Conservation (phyloP, 2,113 vertebrate species). For the Reinhardtius hippoglossoides region DNA sequence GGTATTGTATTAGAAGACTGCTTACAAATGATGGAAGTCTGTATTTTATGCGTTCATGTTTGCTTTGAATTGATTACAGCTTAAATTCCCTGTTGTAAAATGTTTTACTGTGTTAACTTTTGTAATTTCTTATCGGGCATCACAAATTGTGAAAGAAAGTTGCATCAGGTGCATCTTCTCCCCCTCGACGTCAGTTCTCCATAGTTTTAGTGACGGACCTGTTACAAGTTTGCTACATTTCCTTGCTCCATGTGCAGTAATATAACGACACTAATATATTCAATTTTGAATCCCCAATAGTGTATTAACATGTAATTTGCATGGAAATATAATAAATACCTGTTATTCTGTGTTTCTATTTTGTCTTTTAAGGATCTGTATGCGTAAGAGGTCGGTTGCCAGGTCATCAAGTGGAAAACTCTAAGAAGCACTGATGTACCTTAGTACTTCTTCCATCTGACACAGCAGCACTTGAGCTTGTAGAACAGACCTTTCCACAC, state of each 20-base stretch:
- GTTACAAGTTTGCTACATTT: not conserved
- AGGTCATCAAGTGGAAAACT: not conserved
- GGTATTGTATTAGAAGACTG: no score
- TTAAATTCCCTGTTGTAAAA: no score
- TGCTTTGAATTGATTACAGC: no score
- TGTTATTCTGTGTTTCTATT: not conserved
- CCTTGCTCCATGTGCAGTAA: not conserved
- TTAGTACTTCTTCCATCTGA: constrained; percentile 26
- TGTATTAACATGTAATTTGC: not conserved
- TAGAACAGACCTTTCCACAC: constrained; percentile 32
- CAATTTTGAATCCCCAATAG: not conserved
- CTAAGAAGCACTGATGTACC: not conserved
- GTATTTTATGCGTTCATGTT: no score
- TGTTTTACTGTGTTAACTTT: no score
- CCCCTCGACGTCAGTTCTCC: no score
- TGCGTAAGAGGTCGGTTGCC: not conserved
- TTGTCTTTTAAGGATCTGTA: not conserved
- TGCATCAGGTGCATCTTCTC: no score
- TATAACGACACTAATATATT: not conserved
- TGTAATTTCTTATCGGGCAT: no score
- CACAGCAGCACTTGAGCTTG: constrained; percentile 19
- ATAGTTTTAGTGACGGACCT: no score
- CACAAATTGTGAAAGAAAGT: not conserved
- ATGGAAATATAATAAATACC: not conserved
- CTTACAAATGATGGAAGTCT: no score